Base-by-base conservation (phyloP, 2,113 vertebrate species). In the Bolborhynchus lineola region DNA sequence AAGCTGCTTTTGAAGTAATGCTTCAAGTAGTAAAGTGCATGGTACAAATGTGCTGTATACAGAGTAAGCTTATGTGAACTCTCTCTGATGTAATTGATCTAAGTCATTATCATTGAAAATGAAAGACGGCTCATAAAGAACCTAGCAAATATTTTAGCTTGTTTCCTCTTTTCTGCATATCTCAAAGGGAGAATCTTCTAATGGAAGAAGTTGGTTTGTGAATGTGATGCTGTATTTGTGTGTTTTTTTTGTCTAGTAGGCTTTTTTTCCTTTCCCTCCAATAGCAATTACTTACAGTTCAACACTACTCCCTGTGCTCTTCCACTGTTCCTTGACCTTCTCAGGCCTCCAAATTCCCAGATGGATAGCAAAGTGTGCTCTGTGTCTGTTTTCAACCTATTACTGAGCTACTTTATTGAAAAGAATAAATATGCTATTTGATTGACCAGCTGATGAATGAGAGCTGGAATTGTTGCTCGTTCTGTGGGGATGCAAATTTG, bases 381-480 rank as follows among this genome's bases (percentile, higher is more conserved):
- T 55, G 4, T 65, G 59, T 44, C 31, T 85, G 64, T 39, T 87
- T 85, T 87, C 62, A 72, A 75, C 29, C 31, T 47, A 20, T 41
- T 62, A 25, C 46, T 63, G 19, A 71, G 33, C 4, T 69, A 70
- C 52, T 77, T 77, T 65, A 69, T 88, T 83, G 52, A 74, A 77
- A 82, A 70, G 15, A 91, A 50, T 52, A 55, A 33, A 6, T 78
- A 24, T 47, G 10, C 11, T 75, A 3, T 90, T 91, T 85, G 39
- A 11, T 35, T 92, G 57, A 94, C 75, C 44, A 82, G 24, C 33
- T 93, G 57, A 92, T 62, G 52, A 79, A 79, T 76, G 47, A 90
- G 65, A 76, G 50, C 29, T 87, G 26, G 49, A 67, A 76, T 24
- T 47, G 15, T 75, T 89, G 28, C 9, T 76, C 20, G 7, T 95